Evolutionary conservation across 2,797 vertebrate genomes (phyloP).

Genomic region (Dendrocincla fuliginosa): DNA sequence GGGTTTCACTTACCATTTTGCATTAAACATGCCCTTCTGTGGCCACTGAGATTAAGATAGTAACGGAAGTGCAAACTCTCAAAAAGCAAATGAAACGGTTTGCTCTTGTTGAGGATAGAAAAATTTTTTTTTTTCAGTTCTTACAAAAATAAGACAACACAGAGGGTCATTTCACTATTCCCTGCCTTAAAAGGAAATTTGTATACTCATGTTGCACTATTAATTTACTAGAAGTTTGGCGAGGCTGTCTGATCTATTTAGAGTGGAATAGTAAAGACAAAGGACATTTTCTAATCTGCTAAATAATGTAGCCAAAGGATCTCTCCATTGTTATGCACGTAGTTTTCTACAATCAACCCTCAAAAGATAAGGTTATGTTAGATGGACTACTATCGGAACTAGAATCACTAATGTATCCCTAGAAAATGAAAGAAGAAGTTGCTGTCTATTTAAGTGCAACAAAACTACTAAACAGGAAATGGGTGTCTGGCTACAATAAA

Average conservation of each 20-base stretch:
- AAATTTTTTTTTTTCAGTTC: neutral
- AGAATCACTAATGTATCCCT: constrained; percentile 6
- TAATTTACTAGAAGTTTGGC: neutral
- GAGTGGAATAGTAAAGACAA: neutral
- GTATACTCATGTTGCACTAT: neutral
- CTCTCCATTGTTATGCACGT: neutral
- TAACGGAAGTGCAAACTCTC: neutral
- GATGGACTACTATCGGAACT: neutral
- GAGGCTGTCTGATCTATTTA: neutral
- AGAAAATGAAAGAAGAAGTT: constrained; percentile 38
- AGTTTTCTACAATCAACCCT: neutral
- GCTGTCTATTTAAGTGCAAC: constrained; percentile 16
- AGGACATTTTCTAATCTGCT: constrained; percentile 11
- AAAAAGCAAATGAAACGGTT: neutral
- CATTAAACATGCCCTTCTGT: neutral
- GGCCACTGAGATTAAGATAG: neutral
- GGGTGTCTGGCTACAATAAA: constrained; percentile 15
- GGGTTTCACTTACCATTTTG: neutral
- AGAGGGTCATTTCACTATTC: neutral
- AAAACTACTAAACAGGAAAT: constrained; percentile 47
- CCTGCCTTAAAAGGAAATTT: neutral
- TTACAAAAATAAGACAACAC: neutral
- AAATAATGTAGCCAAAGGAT: neutral
- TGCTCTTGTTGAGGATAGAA: neutral
- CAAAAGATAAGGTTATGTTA: constrained; percentile 16